phyloP scores from a whole-genome alignment of 2,113 vertebrate species.

The Daphoenositta chrysoptera region DNA sequence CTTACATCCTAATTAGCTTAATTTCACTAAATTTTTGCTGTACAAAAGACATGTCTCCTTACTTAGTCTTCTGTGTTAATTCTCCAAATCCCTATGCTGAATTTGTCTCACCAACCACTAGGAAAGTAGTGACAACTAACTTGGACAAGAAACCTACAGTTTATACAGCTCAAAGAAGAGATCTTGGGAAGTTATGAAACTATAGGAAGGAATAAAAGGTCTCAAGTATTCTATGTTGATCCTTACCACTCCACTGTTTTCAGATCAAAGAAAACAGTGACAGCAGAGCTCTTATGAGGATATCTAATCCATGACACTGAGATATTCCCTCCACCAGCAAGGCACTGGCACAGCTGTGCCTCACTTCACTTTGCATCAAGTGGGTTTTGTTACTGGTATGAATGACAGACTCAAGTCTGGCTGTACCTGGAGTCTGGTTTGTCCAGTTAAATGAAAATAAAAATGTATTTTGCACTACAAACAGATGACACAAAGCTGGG shows the following conservation, averaged over 20 bases:
- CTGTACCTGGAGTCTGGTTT: neutral
- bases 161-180: neutral
- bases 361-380: neutral
- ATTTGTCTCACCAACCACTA: neutral
- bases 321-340: neutral
- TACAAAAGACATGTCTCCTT: neutral
- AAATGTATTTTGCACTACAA: neutral
- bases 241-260: neutral
- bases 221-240: neutral
- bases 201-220: neutral
- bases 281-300: neutral
- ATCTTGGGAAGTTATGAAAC: neutral
- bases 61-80: neutral
- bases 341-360: neutral
- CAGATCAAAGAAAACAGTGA: neutral
- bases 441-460: neutral
- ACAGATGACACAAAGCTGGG: neutral
- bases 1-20: neutral
- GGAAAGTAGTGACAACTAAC: neutral
- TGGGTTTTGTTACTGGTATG: neutral
- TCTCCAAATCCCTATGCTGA: neutral
- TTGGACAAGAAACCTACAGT: neutral
- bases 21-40: neutral
- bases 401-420: neutral
- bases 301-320: neutral